Base-by-base conservation (phyloP, 2,797 vertebrate species). In the Cuculus canorus region DNA sequence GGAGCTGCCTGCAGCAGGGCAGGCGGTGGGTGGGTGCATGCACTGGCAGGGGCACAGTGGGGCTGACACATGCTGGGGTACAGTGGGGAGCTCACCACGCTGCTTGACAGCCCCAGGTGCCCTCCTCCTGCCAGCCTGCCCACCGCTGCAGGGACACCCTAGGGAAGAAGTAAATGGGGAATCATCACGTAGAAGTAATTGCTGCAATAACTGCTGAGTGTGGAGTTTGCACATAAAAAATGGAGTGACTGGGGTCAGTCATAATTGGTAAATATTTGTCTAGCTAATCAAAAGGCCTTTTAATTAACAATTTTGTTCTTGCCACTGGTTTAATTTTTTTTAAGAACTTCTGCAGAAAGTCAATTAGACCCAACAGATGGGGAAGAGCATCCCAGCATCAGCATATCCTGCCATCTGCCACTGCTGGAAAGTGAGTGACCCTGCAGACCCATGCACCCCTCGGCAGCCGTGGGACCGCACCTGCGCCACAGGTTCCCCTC, bases 261-360 rank as follows among this genome's bases (percentile, higher is more conserved):
- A 27, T 97, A 98, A 98, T 96, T 97, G 97, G 97, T 97, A 98
- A 98, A 98, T 98, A 97, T 98, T 98, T 98, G 97, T 97, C 97
- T 98, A 94, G 96, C 96, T 97, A 97, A 98, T 98, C 97, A 98
- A 96, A 98, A 97, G 97, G 96, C 92, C 96, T 97, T 97, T 98
- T 98, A 98, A 98, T 98, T 98, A 98, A 97, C 97, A 97, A 97
- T 97, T 97, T 97, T 92, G 94, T 97, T 96, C 96, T 97, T 96
- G 96, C 94, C 95, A 98, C 93, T 94, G 92, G 89, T 94, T 97
- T 96, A 54, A 95, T 96, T 96, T 94, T 96, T 96, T 96, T 95
- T 86, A 94, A 96, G 97, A 96, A 96, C 95, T 98, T 97, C 96
- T 96, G 96, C 73, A n/a, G 96, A 94, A 97, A 98, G 97, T 98